Evolutionary conservation across 2,888 invertebrate species (phyloP), one percentile per base, ranked within the genome.

Genomic region (Ametastegia equiseti): DNA sequence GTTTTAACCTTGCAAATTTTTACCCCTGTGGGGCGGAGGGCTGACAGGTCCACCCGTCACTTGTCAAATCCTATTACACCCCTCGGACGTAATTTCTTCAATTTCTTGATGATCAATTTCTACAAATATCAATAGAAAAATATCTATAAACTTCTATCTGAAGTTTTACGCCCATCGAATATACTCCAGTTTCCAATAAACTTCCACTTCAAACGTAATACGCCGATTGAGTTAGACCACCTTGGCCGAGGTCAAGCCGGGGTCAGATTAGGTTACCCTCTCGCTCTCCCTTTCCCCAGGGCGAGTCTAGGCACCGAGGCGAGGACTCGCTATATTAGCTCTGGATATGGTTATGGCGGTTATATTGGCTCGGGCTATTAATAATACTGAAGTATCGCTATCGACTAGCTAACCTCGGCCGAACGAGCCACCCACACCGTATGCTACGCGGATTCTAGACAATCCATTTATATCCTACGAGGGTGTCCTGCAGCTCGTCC

Each of bases 381-480:
- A 90, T 90, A 89, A 89, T 85, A 84, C 84, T 87, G 86, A 88
- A 88, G 88, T 86, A 88, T 88, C 84, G 86, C 86, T 88, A 88
- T 89, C 86, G 86, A 88, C 86, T 87, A 82, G 83, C 75, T 9
- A 47, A 27, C 30, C 50, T 30, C 19, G 60, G 6, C 2, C 27
- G n/a, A n/a, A n/a, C n/a, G 60, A 57, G 36, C 30, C 11, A 30
- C 27, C n/a, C 33, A 36, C 42, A 27, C 73, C 82, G 50, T 75
- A 81, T 73, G 60, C 81, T 81, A 39, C 75, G n/a, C n/a, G 47
- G 81, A 81, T 81, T 75, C 81, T 81, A 77, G 81, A 81, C 81
- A 71, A 75, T 81, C 81, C 75, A 75, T 73, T 81, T 77, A 81
- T n/a, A n/a, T 60, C 57, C 75, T 75, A 60, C 77, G 77, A 81